Percentiles rank a stretch among this genome's conserved stretches.
Evolutionary conservation across 37 sponge, comb jelly and placozoan species (phyloP).

Genomic region (Crambe crambe): DNA sequence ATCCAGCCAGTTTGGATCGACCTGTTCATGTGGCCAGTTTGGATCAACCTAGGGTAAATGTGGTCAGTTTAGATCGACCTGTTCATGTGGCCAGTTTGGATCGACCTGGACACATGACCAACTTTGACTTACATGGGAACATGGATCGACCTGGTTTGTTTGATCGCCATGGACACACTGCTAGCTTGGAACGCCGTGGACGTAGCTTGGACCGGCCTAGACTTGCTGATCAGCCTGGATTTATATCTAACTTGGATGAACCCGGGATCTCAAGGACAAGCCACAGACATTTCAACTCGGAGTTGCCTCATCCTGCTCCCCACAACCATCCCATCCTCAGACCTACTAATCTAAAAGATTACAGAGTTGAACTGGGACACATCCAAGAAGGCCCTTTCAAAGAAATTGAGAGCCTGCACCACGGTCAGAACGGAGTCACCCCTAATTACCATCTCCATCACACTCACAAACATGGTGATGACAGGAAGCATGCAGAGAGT

Average conservation of each 20-base stretch:
- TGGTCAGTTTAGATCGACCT: slow-evolving; percentile 22
- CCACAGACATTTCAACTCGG: background rate
- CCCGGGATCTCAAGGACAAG: background rate
- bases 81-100: slow-evolving; percentile 17
- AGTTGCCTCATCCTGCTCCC: background rate
- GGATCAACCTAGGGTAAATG: background rate
- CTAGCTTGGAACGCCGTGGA: background rate
- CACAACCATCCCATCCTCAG: background rate
- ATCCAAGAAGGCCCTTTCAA: background rate
- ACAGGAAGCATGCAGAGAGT: background rate
- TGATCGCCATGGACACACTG: background rate
- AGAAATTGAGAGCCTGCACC: background rate
- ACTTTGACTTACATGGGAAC: slow-evolving; percentile 6
- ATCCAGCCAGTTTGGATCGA: slow-evolving; percentile 21
- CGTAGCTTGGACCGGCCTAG: no score
- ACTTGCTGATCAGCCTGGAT: no score
- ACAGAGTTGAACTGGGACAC: no score
- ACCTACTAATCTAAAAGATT: background rate
- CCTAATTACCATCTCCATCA: background rate
- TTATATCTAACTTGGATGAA: background rate
- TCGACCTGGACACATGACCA: slow-evolving; percentile 1
- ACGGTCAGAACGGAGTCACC: background rate
- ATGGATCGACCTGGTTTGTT: background rate
- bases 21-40: background rate
- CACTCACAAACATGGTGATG: background rate